These are phyloP conservation scores for Tiaroga cobitis DNA, from an alignment of 2,797 vertebrate species.

Conservation along the genomic window DNA sequence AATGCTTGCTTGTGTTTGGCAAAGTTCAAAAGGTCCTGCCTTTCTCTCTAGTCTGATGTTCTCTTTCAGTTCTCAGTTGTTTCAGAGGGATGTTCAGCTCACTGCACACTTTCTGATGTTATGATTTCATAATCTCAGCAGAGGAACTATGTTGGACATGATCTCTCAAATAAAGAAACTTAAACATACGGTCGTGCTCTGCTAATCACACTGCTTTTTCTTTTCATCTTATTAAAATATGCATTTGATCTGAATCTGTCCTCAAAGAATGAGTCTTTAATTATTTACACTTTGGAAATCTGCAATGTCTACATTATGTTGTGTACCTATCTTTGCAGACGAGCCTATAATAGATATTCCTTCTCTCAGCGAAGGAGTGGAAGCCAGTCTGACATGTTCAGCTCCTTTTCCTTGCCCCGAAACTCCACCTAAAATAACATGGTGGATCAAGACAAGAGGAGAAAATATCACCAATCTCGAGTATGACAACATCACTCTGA, in stretches of 20 bases:
- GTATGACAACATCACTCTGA: constrained; percentile 14
- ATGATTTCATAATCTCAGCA: background rate
- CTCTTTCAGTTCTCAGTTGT: background rate
- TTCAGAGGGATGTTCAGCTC: background rate
- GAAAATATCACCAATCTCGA: background rate
- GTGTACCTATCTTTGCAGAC: background rate
- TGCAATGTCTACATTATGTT: background rate
- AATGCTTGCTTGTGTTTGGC: background rate
- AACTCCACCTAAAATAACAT: constrained; percentile 52
- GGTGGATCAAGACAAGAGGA: constrained; percentile 55
- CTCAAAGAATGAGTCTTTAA: background rate
- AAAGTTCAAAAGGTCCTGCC: background rate
- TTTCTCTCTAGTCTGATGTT: background rate
- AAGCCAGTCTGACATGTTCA: constrained; percentile 64
- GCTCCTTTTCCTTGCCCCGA: constrained; percentile 66
- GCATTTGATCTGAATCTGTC: background rate
- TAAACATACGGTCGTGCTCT: too few relatives aligned
- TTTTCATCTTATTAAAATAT: background rate
- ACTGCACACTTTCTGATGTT: background rate
- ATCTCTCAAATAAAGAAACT: background rate
- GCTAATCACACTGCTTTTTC: background rate
- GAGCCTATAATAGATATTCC: constrained; percentile 2
- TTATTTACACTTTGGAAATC: background rate
- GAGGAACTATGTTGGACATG: background rate
- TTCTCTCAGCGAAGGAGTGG: constrained; percentile 54